Evolutionary conservation across 2,888 invertebrate species (phyloP), one percentile per base, ranked within the genome.

Genomic region (Oscheius onirici): DNA sequence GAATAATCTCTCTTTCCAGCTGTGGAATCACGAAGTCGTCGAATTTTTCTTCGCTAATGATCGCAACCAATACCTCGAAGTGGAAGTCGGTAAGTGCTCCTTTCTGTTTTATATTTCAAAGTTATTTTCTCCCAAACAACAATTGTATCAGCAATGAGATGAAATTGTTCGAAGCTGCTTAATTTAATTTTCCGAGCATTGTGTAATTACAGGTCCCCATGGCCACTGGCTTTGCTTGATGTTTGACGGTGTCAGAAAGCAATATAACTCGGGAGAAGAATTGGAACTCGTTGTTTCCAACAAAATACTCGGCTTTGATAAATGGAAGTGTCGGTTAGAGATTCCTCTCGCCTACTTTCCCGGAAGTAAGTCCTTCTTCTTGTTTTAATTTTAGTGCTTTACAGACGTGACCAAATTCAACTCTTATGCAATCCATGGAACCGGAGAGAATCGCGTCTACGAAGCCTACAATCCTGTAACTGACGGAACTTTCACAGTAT

Each of bases 381-480:
- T 41, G 17, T 2, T 49, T 17, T 22, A 3, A 17, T 24, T 24
- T 24, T 11, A 10, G 1, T 55, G n/a, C 20, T 8, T 72, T 74
- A 28, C 75, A 85, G 86, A 75, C 52, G 88, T 90, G 5, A 84
- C 87, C 43, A 88, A 88, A 72, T 89, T 91, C 82, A 91, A 91
- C 80, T 90, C 90, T 3, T 91, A 89, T 79, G 90, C 90, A 51
- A 90, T 90, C 46, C 90, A 90, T 75, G 90, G 90, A 1, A 83
- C 85, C 11, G 89, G 85, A 1, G 82, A 82, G 1, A 82, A 86
- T 5, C 81, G 90, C 11, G 81, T 83, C 28, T 90, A 90, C 79
- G 89, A 90, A 78, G 86, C 90, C 0, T 84, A 90, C 15, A 89
- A 87, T 79, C 89, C 90, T 6, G 89, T 88, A 11, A 88, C 88